Base-by-base conservation (phyloP, 2,888 invertebrate species). In the Andrena marginata region DNA sequence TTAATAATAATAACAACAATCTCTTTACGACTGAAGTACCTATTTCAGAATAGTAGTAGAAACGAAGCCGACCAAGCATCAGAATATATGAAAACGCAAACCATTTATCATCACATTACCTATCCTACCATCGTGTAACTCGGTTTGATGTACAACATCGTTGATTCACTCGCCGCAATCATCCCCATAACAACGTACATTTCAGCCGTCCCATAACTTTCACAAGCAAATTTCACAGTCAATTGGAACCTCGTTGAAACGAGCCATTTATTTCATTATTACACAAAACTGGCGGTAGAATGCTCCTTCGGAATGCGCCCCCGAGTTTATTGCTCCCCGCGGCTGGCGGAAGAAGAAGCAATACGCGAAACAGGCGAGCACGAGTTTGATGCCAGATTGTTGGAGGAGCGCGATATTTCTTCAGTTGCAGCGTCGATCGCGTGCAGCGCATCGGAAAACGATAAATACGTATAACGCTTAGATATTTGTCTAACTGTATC, bases 381-480 rank as follows among this genome's bases (percentile, higher is more conserved):
- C 35, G 49, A 59, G 59, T n/a, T 35, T 29, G 35, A 71, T 71
- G 63, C 51, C 71, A 33, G 42, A 51, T 42, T 31, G 23, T 67
- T 10, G 51, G 33, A 23, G 31, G 49, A 60, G 42, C 49, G n/a
- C 69, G 64, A 56, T 77, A 71, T 67, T 71, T 77, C 77, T 16
- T 16, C 42, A 42, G 42, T 5, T 16, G 16, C 42, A 16, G 42
- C 42, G 42, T 49, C 33, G 42, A 54, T 74, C 56, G 60, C 73
- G 78, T 59, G 70, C 64, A 42, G 54, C 20, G 51, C 77, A 72
- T 78, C 72, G 77, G 72, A 73, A 68, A 67, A 72, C 77, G 68
- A 78, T 78, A 78, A 78, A 72, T 78, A 78, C 26, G 62, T 42
- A 70, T 77, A 77, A 64, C 42, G 54, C 60, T 31, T 56, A 56